Percentiles rank a stretch among this genome's conserved stretches.
These are phyloP conservation scores for Ostrea denselamellosa DNA, from an alignment of 1,140 invertebrate genomes.

Conservation along the genomic window DNA sequence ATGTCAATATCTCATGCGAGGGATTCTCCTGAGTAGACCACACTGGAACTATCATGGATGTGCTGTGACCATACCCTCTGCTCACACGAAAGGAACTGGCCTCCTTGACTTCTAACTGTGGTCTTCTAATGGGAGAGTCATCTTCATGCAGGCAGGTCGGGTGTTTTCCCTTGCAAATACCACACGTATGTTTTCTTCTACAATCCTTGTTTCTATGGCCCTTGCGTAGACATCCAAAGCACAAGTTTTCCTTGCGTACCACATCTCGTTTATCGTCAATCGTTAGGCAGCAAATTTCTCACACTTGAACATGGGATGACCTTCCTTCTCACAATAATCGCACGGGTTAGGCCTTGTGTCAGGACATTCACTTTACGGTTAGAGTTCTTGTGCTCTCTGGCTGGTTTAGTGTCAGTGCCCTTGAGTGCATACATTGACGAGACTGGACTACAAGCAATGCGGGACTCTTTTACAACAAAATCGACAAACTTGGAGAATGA, in stretches of 20 bases:
- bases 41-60: slow-evolving; percentile 60
- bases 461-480: slow-evolving; percentile 51
- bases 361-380: neutral
- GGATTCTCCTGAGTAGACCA: slow-evolving; percentile 53
- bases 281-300: neutral
- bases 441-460: slow-evolving; percentile 54
- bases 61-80: neutral
- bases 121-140: neutral
- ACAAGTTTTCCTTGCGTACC: slow-evolving; percentile 50
- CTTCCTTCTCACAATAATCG: slow-evolving; percentile 45
- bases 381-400: neutral
- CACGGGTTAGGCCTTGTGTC: neutral
- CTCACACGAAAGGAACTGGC: slow-evolving; percentile 10
- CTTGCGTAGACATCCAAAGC: slow-evolving; percentile 52
- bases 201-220: slow-evolving; percentile 54
- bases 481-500: slow-evolving; percentile 49
- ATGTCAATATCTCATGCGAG: slow-evolving; percentile 48
- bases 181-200: slow-evolving; percentile 48
- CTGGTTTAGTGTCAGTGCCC: neutral
- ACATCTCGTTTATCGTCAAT: slow-evolving; percentile 42
- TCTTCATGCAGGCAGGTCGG: slow-evolving; percentile 56
- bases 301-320: slow-evolving; percentile 52
- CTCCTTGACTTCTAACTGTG: neutral
- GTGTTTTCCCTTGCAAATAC: slow-evolving; percentile 47
- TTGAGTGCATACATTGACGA: slow-evolving; percentile 48